Evolutionary conservation across 2,797 vertebrate genomes (phyloP), one percentile per base, ranked within the genome.

Genomic region (Euthynnus affinis): DNA sequence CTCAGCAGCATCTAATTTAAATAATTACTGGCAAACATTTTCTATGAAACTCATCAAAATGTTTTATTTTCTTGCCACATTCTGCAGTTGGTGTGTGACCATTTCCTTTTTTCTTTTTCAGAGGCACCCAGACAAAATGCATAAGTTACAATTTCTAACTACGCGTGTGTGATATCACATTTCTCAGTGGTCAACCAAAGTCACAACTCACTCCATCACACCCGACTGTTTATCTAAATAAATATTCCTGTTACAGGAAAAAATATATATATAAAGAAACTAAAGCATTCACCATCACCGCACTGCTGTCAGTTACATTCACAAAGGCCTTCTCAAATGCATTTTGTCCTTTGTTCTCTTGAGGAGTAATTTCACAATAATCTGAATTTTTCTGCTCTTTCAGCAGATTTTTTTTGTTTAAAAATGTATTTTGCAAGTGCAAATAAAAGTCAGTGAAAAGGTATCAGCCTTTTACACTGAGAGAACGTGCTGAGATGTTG

Each of bases 161-260:
- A 61, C 34, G n/a, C 7, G 59, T 48, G 6, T 48, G 6, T 58
- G 14, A 65, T 10, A 65, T 69, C n/a, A 77, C 29, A 40, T 51
- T 84, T 67, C 44, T 62, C 27, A 46, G 49, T 51, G n/a, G 42
- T 62, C 14, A 72, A 42, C 18, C 12, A 15, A 62, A 60, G n/a
- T 27, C 9, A 25, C 15, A 73, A 44, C 5, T 56, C 29, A 56
- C 59, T 73, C 44, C 17, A 51, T 62, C 66, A 48, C 71, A 42
- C 68, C 8, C n/a, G 80, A 59, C 27, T 1, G 17, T 75, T 46
- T 37, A 2, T 6, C 17, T 55, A 55, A 89, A 92, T 92, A 93
- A 87, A 93, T 91, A 92, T 63, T 55, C 29, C 32, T 70, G 25
- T 74, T 71, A 83, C 27, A 80, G 42, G 34, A 27, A 80, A 74